phyloP scores from a whole-genome alignment of 1,140 invertebrate genomes.

The Bombus turneri region DNA sequence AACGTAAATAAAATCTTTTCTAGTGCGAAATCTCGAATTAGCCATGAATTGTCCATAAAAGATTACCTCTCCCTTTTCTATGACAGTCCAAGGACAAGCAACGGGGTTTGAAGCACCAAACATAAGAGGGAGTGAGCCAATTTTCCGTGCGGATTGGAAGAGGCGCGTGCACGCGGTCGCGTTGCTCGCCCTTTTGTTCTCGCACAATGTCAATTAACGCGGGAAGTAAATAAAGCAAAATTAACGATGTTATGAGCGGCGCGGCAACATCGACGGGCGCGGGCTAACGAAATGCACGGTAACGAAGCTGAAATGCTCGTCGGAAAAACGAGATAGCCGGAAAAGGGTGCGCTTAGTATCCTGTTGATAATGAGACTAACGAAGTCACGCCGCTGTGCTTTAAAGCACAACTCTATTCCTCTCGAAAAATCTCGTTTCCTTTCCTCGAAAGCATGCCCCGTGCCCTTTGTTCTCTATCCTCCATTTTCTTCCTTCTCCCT shows the following conservation, averaged over 20 bases:
- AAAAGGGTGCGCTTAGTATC: not conserved
- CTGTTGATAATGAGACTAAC: slow-evolving; percentile 29
- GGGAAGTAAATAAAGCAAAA: slow-evolving; percentile 23
- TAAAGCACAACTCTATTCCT: not conserved
- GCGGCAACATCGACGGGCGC: not conserved
- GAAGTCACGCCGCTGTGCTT: slow-evolving; percentile 1
- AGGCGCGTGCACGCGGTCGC: not conserved
- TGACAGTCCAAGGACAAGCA: not conserved
- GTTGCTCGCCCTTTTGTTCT: slow-evolving; percentile 14
- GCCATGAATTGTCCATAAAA: too few species aligned
- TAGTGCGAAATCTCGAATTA: not conserved
- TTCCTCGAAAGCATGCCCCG: not conserved
- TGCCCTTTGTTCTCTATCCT: not conserved
- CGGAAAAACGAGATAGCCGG: not conserved
- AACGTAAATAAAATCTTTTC: not conserved
- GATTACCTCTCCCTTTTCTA: too few species aligned
- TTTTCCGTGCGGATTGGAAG: not conserved
- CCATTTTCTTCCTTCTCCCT: not conserved
- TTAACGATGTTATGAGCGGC: slow-evolving; percentile 19
- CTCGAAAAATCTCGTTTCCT: not conserved
- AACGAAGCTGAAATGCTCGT: slow-evolving; percentile 15
- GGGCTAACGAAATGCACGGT: slow-evolving; percentile 3
- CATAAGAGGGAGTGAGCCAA: not conserved
- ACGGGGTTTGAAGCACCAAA: not conserved
- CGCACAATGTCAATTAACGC: not conserved